phyloP scores from a whole-genome alignment of 2,888 invertebrate genomes.

The Nymphalis c-album region DNA sequence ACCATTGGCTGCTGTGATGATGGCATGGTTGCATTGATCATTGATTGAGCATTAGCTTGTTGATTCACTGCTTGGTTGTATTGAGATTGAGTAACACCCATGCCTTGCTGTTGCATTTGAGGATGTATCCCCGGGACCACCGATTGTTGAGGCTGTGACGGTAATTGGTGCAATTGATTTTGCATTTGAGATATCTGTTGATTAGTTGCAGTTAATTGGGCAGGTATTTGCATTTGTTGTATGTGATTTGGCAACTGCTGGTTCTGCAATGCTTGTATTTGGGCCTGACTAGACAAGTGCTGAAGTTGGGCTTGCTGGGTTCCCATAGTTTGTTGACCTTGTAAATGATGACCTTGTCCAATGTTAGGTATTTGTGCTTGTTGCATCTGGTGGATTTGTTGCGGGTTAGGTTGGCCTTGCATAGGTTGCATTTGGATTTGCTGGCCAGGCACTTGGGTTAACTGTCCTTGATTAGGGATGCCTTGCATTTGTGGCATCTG shows the following conservation, averaged over 20 bases:
- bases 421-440: conserved; percentile 79
- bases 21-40: conserved; percentile 73
- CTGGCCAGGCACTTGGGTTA: conserved; percentile 72
- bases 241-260: conserved; percentile 81
- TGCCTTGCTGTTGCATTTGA: conserved; percentile 75
- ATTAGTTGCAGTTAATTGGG: conserved; percentile 68
- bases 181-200: conserved; percentile 80
- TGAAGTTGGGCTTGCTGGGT: conserved; percentile 77
- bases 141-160: conserved; percentile 76
- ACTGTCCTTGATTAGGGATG: conserved; percentile 73
- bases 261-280: conserved; percentile 77
- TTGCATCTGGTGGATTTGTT: conserved; percentile 77
- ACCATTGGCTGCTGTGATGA: conserved; percentile 77
- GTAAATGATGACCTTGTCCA: conserved; percentile 73
- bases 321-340: conserved; percentile 71
- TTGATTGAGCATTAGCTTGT: conserved; percentile 68
- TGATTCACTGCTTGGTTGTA: conserved; percentile 78
- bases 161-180: conserved; percentile 76
- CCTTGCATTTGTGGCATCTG: conserved; percentile 78
- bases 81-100: conserved; percentile 77
- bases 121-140: conserved; percentile 78
- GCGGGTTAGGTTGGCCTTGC: conserved; percentile 72
- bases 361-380: conserved; percentile 76
- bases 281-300: conserved; percentile 76
- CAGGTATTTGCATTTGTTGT: conserved; percentile 78